phyloP scores from a whole-genome alignment of 2,888 invertebrate genomes.

The Sinhomidia bicolor region DNA sequence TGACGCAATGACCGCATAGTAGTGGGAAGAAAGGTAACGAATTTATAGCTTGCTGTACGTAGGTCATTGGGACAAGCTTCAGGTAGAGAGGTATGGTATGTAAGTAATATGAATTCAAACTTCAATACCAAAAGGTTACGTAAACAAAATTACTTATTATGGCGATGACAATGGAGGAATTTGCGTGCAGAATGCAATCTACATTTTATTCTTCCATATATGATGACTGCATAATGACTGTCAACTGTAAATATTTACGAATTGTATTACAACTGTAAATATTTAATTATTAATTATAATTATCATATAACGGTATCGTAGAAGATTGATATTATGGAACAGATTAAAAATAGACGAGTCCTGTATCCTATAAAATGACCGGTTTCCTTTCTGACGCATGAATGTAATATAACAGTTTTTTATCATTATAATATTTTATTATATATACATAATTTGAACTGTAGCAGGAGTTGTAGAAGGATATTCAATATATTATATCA shows the following conservation, averaged over 20 bases:
- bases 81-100: no score
- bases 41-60: no score
- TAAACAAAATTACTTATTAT: neutral
- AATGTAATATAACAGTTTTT: conserved; percentile 11
- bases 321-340: neutral
- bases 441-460: neutral
- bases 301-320: no score
- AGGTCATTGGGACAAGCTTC: no score
- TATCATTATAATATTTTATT: neutral
- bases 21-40: no score
- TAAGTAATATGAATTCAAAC: neutral
- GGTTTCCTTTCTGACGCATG: conserved; percentile 21
- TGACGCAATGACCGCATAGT: no score
- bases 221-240: no score
- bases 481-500: no score
- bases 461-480: neutral
- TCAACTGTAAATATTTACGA: neutral
- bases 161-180: no score
- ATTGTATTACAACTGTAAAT: neutral
- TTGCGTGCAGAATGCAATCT: no score
- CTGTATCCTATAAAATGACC: neutral
- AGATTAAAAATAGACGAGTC: neutral
- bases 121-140: no score
- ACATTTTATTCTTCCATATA: no score
- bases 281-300: neutral